Conservation (phyloP, 2,113 vertebrate species). For the Etheostoma cragini region DNA sequence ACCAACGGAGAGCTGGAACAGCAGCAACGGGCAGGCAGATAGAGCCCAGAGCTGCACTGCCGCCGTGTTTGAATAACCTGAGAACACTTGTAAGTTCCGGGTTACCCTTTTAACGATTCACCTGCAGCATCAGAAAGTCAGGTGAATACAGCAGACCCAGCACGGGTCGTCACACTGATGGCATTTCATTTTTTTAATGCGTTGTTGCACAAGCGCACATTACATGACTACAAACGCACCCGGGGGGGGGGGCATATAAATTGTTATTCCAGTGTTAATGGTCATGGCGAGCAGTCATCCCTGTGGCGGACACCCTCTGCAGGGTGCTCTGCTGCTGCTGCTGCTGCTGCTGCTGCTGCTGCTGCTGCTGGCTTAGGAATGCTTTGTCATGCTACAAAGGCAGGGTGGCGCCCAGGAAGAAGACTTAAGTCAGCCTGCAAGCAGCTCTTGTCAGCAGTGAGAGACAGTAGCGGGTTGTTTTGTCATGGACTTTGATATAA, state of each 20-base stretch:
- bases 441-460: conserved; percentile 38
- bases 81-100: too few species aligned
- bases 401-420: conserved; percentile 18
- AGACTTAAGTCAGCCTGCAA: conserved; percentile 2
- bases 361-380: conserved; percentile 49
- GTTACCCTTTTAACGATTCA: too few species aligned
- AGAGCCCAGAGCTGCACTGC: too few species aligned
- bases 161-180: too few species aligned
- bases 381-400: conserved; percentile 46
- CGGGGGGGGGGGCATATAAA: neutral
- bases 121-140: too few species aligned
- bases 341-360: conserved; percentile 33
- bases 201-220: neutral
- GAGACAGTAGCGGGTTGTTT: conserved; percentile 23
- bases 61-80: too few species aligned
- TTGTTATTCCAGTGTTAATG: conserved; percentile 2
- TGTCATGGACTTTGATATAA: conserved; percentile 40
- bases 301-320: conserved; percentile 23
- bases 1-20: too few species aligned
- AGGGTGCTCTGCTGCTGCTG: conserved; percentile 26
- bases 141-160: too few species aligned
- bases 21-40: too few species aligned
- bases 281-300: neutral
- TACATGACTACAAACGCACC: neutral
- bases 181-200: neutral